phyloP scores from a whole-genome alignment of 2,113 vertebrate genomes.

The Salvelinus namaycush region DNA sequence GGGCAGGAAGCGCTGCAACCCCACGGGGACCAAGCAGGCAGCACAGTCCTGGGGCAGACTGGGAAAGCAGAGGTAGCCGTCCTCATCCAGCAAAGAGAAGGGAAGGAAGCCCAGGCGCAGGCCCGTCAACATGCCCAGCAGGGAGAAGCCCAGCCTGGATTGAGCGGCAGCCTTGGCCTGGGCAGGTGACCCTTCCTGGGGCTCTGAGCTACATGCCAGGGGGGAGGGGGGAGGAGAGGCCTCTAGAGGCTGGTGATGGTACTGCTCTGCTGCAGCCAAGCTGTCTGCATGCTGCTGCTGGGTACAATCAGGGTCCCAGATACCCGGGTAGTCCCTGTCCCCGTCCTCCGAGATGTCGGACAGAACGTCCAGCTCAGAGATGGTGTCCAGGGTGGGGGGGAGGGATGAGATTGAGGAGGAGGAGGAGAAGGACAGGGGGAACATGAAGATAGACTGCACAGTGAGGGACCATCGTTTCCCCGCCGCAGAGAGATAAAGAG shows the following conservation, averaged over 20 bases:
- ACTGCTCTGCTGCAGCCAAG: constrained; percentile 13
- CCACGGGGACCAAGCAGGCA: constrained; percentile 71
- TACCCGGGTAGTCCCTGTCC: constrained; percentile 44
- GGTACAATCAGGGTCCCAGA: constrained; percentile 44
- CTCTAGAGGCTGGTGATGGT: constrained; percentile 17
- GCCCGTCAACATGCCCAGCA: constrained; percentile 67
- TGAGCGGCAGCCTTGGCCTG: not conserved
- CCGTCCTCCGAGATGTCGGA: constrained; percentile 90
- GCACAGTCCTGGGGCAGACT: constrained; percentile 78
- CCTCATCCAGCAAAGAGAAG: constrained; percentile 75
- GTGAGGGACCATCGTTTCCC: not conserved
- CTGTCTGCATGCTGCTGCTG: constrained; percentile 27
- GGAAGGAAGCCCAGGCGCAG: constrained; percentile 50
- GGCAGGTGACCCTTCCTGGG: not conserved
- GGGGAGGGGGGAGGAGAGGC: not conserved
- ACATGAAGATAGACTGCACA: constrained; percentile 76
- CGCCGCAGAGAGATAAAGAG: not conserved
- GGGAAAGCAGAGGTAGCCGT: constrained; percentile 77
- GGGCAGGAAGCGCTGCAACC: constrained; percentile 71
- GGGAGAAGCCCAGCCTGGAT: constrained; percentile 41
- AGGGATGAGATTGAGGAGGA: constrained; percentile 76
- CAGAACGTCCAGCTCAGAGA: constrained; percentile 85
- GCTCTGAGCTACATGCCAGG: constrained; percentile 7
- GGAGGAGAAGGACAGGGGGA: constrained; percentile 77
- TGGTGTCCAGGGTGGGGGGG: constrained; percentile 74